phyloP scores from a whole-genome alignment of 2,888 invertebrate genomes.

The Sericinus montela region DNA sequence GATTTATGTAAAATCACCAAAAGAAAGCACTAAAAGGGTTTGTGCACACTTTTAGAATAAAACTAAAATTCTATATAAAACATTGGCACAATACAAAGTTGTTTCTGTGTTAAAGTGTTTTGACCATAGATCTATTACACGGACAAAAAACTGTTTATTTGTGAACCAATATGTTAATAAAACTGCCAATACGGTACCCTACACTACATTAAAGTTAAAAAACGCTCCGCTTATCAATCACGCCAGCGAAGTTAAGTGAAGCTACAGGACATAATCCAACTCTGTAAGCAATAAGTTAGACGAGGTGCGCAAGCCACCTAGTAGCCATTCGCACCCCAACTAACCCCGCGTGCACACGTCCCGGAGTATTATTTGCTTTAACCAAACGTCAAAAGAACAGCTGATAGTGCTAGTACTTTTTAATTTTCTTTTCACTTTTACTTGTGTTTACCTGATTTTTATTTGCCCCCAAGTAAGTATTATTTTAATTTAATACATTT shows the following conservation, averaged over 20 bases:
- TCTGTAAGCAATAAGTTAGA: conserved; percentile 41
- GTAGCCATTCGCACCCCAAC: conserved; percentile 53
- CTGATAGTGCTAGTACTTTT: conserved; percentile 16
- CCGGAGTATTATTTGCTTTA: conserved; percentile 19
- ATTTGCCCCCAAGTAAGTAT: conserved; percentile 28
- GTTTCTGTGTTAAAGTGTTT: too few species aligned
- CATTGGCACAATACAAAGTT: too few species aligned
- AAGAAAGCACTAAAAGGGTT: too few species aligned
- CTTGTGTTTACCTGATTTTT: conserved; percentile 27
- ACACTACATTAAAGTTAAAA: not conserved
- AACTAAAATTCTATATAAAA: too few species aligned
- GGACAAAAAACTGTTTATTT: too few species aligned
- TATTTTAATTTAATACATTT: not conserved
- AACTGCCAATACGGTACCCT: too few species aligned
- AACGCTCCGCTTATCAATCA: conserved; percentile 27
- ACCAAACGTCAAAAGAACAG: conserved; percentile 26
- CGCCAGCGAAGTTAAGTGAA: conserved; percentile 47
- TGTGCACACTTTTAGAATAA: too few species aligned
- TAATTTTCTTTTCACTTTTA: conserved; percentile 13
- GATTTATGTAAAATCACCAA: too few species aligned
- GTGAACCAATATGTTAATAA: too few species aligned
- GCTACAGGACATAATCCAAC: conserved; percentile 35
- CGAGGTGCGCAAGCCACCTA: conserved; percentile 29
- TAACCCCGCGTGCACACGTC: conserved; percentile 47
- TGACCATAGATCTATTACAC: too few species aligned